A percentile compares a stretch with the other conserved stretches of the same genome.
These are phyloP conservation scores for Drosophila subpulchrella DNA, from an alignment of 1,140 invertebrate species.

Conservation along the genomic window DNA sequence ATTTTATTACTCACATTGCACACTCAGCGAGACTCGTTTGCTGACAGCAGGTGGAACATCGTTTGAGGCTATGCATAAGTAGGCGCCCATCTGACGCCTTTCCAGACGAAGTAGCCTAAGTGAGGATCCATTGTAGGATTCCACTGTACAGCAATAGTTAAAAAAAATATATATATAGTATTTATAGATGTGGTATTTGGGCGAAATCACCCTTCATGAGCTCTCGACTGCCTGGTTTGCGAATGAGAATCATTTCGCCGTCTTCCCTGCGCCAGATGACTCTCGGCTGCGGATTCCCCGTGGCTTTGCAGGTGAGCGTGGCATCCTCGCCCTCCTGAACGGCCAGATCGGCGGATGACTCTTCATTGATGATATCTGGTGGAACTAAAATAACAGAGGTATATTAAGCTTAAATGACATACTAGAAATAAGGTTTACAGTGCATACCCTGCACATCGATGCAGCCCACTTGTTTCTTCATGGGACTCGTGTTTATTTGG, in stretches of 20 bases:
- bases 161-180: too few species aligned
- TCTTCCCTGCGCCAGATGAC: constrained; percentile 90
- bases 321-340: constrained; percentile 93
- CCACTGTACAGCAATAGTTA: constrained; percentile 85
- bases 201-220: constrained; percentile 86
- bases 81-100: constrained; percentile 93
- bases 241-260: constrained; percentile 88
- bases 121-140: constrained; percentile 90
- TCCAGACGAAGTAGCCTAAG: constrained; percentile 91
- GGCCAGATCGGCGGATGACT: constrained; percentile 91
- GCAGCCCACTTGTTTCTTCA: constrained; percentile 95
- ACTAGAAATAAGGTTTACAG: accelerated
- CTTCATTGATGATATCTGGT: constrained; percentile 91
- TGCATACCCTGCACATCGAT: constrained; percentile 92
- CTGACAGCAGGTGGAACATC: constrained; percentile 95
- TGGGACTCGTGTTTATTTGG: constrained; percentile 94
- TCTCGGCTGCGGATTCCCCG: constrained; percentile 89
- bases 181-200: too few species aligned
- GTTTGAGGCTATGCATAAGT: constrained; percentile 94
- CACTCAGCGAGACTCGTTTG: constrained; percentile 93
- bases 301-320: constrained; percentile 91
- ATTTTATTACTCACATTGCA: constrained; percentile 91
- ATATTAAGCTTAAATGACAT: not conserved
- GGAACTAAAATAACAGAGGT: constrained; percentile 86
- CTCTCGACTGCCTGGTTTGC: constrained; percentile 87